phyloP scores from a whole-genome alignment of 1,140 invertebrate species.

The Melitaea cinxia region DNA sequence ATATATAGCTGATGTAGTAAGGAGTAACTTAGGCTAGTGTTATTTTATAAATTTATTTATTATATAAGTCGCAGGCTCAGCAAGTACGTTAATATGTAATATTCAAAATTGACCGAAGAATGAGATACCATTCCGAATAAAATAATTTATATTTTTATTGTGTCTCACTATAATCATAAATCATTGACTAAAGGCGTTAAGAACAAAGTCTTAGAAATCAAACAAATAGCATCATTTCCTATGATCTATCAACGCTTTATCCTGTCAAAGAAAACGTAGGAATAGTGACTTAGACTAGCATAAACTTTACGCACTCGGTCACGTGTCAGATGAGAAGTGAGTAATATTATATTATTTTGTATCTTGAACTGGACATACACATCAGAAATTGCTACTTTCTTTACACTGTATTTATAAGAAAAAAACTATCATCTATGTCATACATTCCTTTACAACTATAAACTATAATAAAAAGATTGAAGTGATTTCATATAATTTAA shows the following conservation, averaged over 20 bases:
- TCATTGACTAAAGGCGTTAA: conserved; percentile 41
- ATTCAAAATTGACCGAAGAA: not conserved
- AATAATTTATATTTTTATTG: not conserved
- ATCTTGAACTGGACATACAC: not conserved
- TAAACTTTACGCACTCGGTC: not conserved
- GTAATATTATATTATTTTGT: not conserved
- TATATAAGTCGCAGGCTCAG: too few relatives aligned
- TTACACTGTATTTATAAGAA: too few relatives aligned
- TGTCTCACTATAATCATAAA: conserved; percentile 34
- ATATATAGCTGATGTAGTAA: too few relatives aligned
- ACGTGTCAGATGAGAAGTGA: not conserved
- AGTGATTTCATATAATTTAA: too few relatives aligned
- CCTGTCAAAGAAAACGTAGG: conserved; percentile 34
- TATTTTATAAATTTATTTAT: too few relatives aligned
- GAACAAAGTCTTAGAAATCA: conserved; percentile 44
- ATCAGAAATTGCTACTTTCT: not conserved
- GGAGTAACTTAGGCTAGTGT: too few relatives aligned
- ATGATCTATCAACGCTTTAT: conserved; percentile 48
- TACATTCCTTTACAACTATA: too few relatives aligned
- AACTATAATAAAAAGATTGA: too few relatives aligned
- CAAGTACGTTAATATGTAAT: too few relatives aligned
- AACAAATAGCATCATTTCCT: conserved; percentile 49
- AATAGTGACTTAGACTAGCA: not conserved
- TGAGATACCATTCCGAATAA: not conserved
- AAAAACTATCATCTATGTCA: too few relatives aligned